Evolutionary conservation across 2,113 vertebrate genomes (phyloP), one percentile per base, ranked within the genome.

Genomic region (Rhinolophus ferrumequinum): DNA sequence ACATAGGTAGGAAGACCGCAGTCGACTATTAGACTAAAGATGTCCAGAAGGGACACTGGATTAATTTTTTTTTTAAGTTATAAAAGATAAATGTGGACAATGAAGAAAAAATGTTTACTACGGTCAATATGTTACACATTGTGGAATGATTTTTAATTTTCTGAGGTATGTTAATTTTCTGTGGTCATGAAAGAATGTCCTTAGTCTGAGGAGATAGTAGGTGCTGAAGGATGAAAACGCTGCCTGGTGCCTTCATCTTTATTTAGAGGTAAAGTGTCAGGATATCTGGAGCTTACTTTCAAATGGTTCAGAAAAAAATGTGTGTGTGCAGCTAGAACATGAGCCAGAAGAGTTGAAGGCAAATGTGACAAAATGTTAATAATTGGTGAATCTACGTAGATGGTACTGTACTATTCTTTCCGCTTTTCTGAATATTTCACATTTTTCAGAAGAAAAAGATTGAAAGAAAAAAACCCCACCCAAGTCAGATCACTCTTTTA

Each of bases 341-440:
- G 26, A 75, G 54, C 16, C 82, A 93, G 35, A 77, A 47, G 75
- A 54, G 47, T 70, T 3, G 44, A 84, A 87, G 54, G 24, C 26
- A 44, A 91, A 67, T 16, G 24, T 56, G 47, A 38, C 38, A 85
- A 41, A 66, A 75, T 81, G 58, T 73, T 60, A 90, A 56, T 52
- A 77, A 73, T 0, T 72, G 30, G 38, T 12, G 26, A 84, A 35
- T 69, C 33, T 50, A 75, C 21, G 47, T 60, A 64, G 89, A 87
- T 3, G 10, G 62, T 22, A 67, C 8, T 33, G 30, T 26, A 28
- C n/a, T 44, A 6, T 41, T 72, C 33, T 84, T 83, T 80, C 44
- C 72, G 66, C 50, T 90, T 89, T 66, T 72, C 60, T 76, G 28
- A 84, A 58, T 80, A 88, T 76, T 41, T 90, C 47, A 87, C 83